A percentile compares a stretch with the other conserved stretches of the same genome.
Evolutionary conservation across 37 sponge, comb jelly and placozoan species (phyloP).

Genomic region (Eunapius fragilis): DNA sequence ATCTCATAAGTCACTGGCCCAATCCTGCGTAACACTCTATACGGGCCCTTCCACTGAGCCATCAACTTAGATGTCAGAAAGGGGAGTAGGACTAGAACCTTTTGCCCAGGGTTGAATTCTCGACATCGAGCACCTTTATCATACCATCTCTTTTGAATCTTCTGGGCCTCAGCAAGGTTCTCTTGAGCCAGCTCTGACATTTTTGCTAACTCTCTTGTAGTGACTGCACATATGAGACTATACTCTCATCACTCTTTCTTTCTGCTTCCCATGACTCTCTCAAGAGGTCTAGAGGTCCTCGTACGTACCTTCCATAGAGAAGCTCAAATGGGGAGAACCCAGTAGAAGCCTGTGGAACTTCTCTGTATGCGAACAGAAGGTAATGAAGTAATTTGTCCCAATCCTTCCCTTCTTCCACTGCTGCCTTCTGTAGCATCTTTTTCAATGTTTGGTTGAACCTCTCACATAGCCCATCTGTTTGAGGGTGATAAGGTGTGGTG

Average conservation of each 20-base stretch:
- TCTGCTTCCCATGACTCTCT: conserved; percentile 20
- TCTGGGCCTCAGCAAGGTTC: conserved; percentile 25
- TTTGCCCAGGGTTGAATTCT: conserved; percentile 41
- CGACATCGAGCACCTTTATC: conserved; percentile 25
- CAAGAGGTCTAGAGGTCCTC: conserved; percentile 31
- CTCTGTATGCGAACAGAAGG: conserved; percentile 26
- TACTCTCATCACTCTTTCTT: neutral
- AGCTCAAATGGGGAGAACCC: conserved; percentile 51
- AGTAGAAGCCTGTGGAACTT: conserved; percentile 11
- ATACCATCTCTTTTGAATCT: conserved; percentile 47
- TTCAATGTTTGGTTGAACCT: conserved; percentile 40
- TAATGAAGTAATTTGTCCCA: conserved; percentile 18
- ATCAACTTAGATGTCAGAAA: conserved; percentile 13
- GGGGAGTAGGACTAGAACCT: conserved; percentile 67
- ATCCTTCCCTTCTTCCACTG: conserved; percentile 3
- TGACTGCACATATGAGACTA: conserved; percentile 13
- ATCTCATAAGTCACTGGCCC: conserved; percentile 48
- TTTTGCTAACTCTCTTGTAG: conserved; percentile 5
- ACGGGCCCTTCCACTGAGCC: conserved; percentile 61
- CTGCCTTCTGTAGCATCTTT: conserved; percentile 17
- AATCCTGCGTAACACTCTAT: conserved; percentile 9
- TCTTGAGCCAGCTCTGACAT: conserved; percentile 32
- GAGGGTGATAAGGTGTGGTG: conserved; percentile 44
- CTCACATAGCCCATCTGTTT: conserved; percentile 41
- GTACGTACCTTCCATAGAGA: conserved; percentile 39